phyloP scores from a whole-genome alignment of 2,888 invertebrate species.

The Koerneria pararmatus region DNA sequence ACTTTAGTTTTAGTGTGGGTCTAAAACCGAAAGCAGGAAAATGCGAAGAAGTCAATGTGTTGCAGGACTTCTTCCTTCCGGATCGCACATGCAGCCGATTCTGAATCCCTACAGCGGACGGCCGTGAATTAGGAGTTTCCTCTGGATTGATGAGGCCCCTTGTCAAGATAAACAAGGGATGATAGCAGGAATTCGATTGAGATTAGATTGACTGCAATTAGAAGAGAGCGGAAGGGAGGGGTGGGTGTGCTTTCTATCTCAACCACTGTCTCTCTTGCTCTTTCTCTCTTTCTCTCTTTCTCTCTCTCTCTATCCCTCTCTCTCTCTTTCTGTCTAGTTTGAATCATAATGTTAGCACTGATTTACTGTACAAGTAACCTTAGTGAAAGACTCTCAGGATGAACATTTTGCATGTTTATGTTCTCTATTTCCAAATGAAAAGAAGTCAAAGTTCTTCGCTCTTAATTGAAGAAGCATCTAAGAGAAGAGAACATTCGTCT shows the following conservation, averaged over 20 bases:
- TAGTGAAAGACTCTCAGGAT: too few relatives aligned
- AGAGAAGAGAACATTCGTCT: too few relatives aligned
- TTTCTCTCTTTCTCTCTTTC: not conserved
- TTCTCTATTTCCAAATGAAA: too few relatives aligned
- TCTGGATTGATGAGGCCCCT: too few relatives aligned
- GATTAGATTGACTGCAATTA: too few relatives aligned
- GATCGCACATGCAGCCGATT: constrained; percentile 19
- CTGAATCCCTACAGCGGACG: constrained; percentile 19
- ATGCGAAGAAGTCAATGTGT: not conserved
- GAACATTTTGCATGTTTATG: not conserved
- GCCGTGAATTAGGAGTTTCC: constrained; percentile 8
- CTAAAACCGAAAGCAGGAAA: not conserved
- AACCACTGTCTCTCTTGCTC: not conserved
- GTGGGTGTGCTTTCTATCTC: constrained; percentile 6
- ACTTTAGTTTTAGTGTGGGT: not conserved
- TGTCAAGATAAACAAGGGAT: too few relatives aligned
- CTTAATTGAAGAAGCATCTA: too few relatives aligned
- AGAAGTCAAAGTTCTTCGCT: too few relatives aligned
- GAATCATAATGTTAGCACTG: constrained; percentile 11
- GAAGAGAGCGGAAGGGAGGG: too few relatives aligned
- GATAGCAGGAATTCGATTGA: too few relatives aligned
- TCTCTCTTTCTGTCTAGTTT: constrained; percentile 3
- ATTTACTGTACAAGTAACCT: too few relatives aligned
- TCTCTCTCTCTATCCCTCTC: not conserved
- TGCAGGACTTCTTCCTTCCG: constrained; percentile 18